Percentiles rank a stretch among this genome's conserved stretches.
phyloP scores from a whole-genome alignment of 2,113 vertebrate species.

The Myiozetetes cayanensis region DNA sequence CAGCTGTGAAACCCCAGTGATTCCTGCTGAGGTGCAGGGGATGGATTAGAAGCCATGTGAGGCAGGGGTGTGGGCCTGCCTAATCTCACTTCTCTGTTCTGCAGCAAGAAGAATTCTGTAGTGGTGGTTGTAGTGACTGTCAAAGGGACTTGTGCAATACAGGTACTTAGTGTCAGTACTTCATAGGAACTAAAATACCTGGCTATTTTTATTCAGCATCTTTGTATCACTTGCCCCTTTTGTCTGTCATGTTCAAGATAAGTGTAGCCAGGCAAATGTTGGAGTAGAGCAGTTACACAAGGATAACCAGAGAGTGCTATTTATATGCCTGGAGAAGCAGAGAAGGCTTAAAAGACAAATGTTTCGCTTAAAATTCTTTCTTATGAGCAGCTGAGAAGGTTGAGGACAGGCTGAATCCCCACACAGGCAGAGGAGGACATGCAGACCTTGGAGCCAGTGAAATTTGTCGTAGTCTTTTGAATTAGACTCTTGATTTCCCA shows the following conservation, averaged over 20 bases:
- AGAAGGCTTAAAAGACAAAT: background rate
- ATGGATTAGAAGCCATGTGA: background rate
- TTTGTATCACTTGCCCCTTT: background rate
- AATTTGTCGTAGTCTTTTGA: background rate
- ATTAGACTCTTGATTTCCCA: background rate
- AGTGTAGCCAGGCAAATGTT: background rate
- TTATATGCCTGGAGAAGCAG: background rate
- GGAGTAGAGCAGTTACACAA: background rate
- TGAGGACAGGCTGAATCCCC: background rate
- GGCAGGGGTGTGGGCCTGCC: background rate
- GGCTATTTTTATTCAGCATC: background rate
- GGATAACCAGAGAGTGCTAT: background rate
- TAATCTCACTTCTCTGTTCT: background rate
- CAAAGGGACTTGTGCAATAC: background rate
- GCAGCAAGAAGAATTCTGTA: background rate
- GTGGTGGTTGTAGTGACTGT: background rate
- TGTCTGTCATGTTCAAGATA: background rate
- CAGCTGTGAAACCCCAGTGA: background rate
- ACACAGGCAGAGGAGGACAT: background rate
- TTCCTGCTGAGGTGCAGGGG: background rate
- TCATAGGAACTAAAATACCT: background rate
- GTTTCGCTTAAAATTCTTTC: background rate
- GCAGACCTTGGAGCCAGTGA: background rate
- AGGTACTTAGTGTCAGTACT: background rate
- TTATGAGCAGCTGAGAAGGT: background rate